Evolutionary conservation across 2,113 vertebrate species (phyloP), one percentile per base, ranked within the genome.

Genomic region (Oceanodroma tethys): DNA sequence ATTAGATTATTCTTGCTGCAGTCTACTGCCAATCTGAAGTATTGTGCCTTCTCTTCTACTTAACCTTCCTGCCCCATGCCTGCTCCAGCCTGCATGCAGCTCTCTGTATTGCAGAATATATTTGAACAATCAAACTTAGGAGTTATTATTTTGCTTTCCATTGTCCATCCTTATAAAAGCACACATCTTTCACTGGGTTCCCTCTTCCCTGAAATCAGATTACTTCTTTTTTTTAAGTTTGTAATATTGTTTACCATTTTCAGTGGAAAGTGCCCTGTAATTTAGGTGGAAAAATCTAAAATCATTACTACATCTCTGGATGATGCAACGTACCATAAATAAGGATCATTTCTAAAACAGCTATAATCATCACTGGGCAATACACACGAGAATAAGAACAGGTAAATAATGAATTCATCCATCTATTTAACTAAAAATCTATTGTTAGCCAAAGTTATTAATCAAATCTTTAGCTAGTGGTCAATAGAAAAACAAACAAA

Each of bases 21-120:
- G 99, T 99, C 99, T 99, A 99, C 99, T 99, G 99, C 99, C 99
- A 99, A 99, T 99, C 99, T 99, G 99, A 99, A 99, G 99, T 99
- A 99, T 99, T 99, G 99, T 99, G 99, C 99, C 99, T 99, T 99
- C 99, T 99, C 99, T 99, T 99, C 99, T 99, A 99, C 99, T 99
- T 99, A 99, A 99, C 99, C 99, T 99, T 98, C 98, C 99, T 99
- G 99, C 99, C 99, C 99, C 98, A 98, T 98, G 98, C 98, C 99
- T 99, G 98, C 99, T 99, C 99, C 99, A 98, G 98, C 98, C 98
- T 98, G 98, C 98, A 98, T 98, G 98, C 98, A 98, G 98, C 98
- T 98, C 98, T 98, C 98, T 95, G 97, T 98, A 99, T 99, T 98
- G 99, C 98, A 99, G 99, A 99, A 99, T 99, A 99, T 99, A 99